Percentiles rank a stretch among this genome's conserved stretches.
Evolutionary conservation across 1,140 invertebrate species (phyloP).

Genomic region (Platyura marginata): DNA sequence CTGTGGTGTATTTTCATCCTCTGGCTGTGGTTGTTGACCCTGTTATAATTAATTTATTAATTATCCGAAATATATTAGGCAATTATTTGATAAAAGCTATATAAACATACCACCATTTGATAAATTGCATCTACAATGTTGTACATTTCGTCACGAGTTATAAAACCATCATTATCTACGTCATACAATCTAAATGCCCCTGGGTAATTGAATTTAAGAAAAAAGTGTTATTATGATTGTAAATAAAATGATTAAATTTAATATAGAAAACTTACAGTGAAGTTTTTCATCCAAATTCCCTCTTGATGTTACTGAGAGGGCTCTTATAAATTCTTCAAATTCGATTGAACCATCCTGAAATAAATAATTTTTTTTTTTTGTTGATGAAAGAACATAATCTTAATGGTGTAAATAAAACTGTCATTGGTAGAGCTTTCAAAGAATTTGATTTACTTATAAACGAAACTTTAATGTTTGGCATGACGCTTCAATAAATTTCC

Average conservation of each 20-base stretch:
- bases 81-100: background rate
- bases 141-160: constrained; percentile 95
- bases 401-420: no score
- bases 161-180: constrained; percentile 95
- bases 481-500: no score
- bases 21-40: constrained; percentile 76
- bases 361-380: no score
- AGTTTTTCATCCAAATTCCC: constrained; percentile 93
- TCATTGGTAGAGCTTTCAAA: no score
- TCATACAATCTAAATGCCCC: constrained; percentile 96
- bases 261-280: constrained; percentile 60
- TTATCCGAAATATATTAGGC: background rate
- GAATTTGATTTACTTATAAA: no score
- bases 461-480: no score
- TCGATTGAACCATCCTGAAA: constrained; percentile 90
- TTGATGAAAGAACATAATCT: no score
- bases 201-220: no score
- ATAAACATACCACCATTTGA: constrained; percentile 86
- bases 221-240: no score
- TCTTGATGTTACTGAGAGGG: constrained; percentile 85
- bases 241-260: background rate
- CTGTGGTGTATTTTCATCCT: constrained; percentile 89
- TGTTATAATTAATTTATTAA: constrained; percentile 21
- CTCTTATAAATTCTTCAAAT: constrained; percentile 94
- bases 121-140: constrained; percentile 98